Base-by-base conservation (phyloP, 2,888 invertebrate genomes). In the Fabriciana adippe region DNA sequence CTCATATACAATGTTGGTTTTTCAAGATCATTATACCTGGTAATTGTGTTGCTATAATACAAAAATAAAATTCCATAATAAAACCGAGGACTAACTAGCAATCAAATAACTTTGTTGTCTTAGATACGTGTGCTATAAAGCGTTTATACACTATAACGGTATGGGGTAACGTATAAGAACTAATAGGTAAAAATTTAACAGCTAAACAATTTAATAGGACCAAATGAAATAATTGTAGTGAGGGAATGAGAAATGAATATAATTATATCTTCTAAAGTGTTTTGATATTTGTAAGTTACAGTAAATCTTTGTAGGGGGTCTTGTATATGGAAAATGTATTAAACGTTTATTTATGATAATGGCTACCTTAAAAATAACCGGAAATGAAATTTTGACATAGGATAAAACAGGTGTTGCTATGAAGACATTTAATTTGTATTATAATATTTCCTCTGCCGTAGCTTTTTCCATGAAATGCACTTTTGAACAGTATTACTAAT, bases 91-190 rank as follows among this genome's bases (percentile, higher is more conserved):
- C 73, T 81, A 81, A 81, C 81, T 76, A 80, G 78, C 80, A 81
- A 82, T 79, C 73, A 76, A 76, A 76, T 77, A 77, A 80, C 79
- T 79, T 78, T 80, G 81, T 81, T 80, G 75, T 81, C 73, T 75
- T 72, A 72, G 69, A 68, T 68, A 69, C 50, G 63, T 63, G 72
- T 66, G 11, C 8, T 74, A 69, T 76, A 74, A 75, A 78, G 64
- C 67, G 69, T 71, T 76, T 73, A 70, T 63, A 56, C 54, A 21
- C 56, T 68, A 61, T 78, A 82, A 75, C 81, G 75, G 79, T 78
- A 78, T 78, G 75, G 74, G 75, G 74, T 74, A 72, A 74, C 55
- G 54, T 72, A 70, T 71, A 67, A 64, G 51, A 66, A 31, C 57
- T 66, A 70, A 72, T 67, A 67, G 67, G 57, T 69, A 73, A 75